phyloP scores from a whole-genome alignment of 2,888 invertebrate species.

The Orthonevra nobilis region DNA sequence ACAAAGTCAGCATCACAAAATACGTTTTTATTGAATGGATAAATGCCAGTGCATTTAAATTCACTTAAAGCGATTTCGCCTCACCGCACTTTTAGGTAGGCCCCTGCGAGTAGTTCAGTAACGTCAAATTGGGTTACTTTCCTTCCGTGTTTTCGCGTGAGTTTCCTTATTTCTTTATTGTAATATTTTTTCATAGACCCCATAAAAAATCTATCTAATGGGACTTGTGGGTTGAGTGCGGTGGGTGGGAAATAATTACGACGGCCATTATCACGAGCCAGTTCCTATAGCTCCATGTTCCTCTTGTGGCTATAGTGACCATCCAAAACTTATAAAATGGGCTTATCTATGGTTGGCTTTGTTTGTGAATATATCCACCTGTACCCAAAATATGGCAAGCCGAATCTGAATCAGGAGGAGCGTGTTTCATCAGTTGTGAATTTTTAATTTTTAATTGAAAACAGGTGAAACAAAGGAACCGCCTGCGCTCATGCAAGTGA shows the following conservation, averaged over 20 bases:
- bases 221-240: conserved; percentile 44
- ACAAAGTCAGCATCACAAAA: conserved; percentile 58
- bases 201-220: conserved; percentile 61
- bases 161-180: conserved; percentile 52
- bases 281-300: conserved; percentile 49
- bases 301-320: conserved; percentile 63
- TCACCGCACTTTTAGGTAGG: too few relatives aligned
- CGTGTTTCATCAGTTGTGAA: conserved; percentile 33
- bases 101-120: conserved; percentile 17
- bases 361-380: conserved; percentile 9
- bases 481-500: conserved; percentile 51
- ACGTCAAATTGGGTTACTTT: conserved; percentile 51
- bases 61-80: conserved; percentile 32
- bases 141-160: conserved; percentile 36
- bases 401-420: conserved; percentile 23
- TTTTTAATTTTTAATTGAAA: conserved; percentile 2
- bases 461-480: conserved; percentile 30
- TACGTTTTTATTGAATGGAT: conserved; percentile 54
- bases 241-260: conserved; percentile 54
- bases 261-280: conserved; percentile 45
- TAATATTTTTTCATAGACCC: conserved; percentile 58
- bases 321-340: conserved; percentile 56
- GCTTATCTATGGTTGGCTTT: conserved; percentile 49
- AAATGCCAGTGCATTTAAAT: conserved; percentile 56
- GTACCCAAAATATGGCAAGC: conserved; percentile 13